Conservation (phyloP, 2,888 invertebrate genomes). For the Pandemis heparana region DNA sequence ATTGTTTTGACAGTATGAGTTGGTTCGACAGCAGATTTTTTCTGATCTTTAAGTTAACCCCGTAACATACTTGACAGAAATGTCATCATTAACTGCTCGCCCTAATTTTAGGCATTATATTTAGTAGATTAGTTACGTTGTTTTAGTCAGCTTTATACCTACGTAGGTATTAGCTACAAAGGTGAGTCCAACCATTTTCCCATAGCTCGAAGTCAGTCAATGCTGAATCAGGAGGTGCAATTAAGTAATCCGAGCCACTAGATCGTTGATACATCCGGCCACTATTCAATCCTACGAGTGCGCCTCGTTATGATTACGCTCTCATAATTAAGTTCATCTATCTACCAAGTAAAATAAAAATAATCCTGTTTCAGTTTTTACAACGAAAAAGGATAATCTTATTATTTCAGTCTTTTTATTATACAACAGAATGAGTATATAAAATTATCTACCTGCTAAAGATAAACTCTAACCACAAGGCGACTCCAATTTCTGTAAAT, state of each 20-base stretch:
- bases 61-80: too few species aligned
- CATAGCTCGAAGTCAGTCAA: conserved; percentile 40
- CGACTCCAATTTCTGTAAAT: conserved; percentile 41
- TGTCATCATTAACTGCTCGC: too few species aligned
- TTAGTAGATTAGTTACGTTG: too few species aligned
- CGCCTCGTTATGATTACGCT: conserved; percentile 29
- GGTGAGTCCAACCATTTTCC: conserved; percentile 14
- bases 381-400: not conserved
- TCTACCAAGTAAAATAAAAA: not conserved
- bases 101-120: too few species aligned
- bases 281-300: conserved; percentile 55
- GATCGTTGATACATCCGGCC: conserved; percentile 63
- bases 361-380: not conserved
- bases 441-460: conserved; percentile 23
- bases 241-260: conserved; percentile 64
- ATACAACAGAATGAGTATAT: not conserved
- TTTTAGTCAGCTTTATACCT: not conserved
- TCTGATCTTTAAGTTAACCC: too few species aligned
- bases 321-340: conserved; percentile 26
- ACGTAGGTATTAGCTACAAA: not conserved
- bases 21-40: too few species aligned
- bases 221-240: conserved; percentile 49
- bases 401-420: not conserved
- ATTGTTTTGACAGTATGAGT: too few species aligned
- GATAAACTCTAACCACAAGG: conserved; percentile 25